Percentiles rank a stretch among this genome's conserved stretches.
Evolutionary conservation across 2,888 invertebrate species (phyloP).

Genomic region (Plebejus anna): DNA sequence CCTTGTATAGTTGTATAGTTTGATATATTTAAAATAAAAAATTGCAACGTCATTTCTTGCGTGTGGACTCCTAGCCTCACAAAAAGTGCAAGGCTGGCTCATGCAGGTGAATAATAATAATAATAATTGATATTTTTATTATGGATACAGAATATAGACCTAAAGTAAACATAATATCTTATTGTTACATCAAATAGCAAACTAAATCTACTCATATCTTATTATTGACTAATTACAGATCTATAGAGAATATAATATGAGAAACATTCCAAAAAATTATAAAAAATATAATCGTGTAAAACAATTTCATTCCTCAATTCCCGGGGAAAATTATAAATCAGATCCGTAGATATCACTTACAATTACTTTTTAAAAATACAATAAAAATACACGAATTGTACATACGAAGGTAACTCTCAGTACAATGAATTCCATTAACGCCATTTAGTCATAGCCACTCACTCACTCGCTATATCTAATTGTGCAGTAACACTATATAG

Average conservation of each 20-base stretch:
- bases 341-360: conserved; percentile 25
- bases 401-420: conserved; percentile 60
- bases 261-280: conserved; percentile 42
- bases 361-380: conserved; percentile 26
- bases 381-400: conserved; percentile 36
- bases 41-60: not conserved
- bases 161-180: conserved; percentile 23
- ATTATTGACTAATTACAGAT: conserved; percentile 35
- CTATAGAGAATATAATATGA: conserved; percentile 38
- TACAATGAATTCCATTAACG: conserved; percentile 54
- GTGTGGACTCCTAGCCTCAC: not conserved
- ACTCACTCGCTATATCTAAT: conserved; percentile 53
- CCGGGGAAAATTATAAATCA: conserved; percentile 48
- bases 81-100: conserved; percentile 7
- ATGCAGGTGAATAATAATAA: not conserved
- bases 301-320: conserved; percentile 61
- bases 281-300: conserved; percentile 58
- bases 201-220: not conserved
- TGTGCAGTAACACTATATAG: conserved; percentile 58
- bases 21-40: not conserved
- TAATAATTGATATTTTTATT: too few species aligned
- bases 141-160: not conserved
- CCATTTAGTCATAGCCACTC: conserved; percentile 50
- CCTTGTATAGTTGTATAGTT: too few species aligned
- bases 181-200: not conserved